These are phyloP conservation scores for Ophiodon elongatus DNA, from an alignment of 2,113 vertebrate species.

Conservation along the genomic window DNA sequence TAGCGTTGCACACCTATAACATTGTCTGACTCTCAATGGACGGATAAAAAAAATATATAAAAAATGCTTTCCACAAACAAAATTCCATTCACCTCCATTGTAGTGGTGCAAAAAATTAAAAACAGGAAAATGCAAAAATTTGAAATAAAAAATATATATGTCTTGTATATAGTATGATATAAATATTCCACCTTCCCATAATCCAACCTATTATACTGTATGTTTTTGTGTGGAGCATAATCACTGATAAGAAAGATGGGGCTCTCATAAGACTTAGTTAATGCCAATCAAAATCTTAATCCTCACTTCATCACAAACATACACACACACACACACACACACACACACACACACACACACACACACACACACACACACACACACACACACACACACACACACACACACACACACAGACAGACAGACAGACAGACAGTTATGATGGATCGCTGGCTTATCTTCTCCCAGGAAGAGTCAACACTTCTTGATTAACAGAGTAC, in stretches of 20 bases:
- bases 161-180: not conserved
- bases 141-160: not conserved
- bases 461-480: conserved; percentile 59
- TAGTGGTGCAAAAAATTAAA: not conserved
- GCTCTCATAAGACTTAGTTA: not conserved
- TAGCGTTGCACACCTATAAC: not conserved
- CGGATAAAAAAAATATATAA: not conserved
- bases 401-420: not conserved
- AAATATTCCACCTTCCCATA: not conserved
- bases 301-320: not conserved
- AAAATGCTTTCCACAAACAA: not conserved
- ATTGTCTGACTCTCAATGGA: not conserved
- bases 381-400: not conserved
- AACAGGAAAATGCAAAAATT: not conserved
- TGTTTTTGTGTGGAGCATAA: not conserved
- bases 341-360: not conserved
- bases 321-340: not conserved
- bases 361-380: not conserved
- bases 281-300: too few relatives aligned
- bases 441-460: conserved; percentile 49
- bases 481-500: conserved; percentile 65
- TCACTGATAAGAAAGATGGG: not conserved
- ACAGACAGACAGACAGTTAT: conserved; percentile 23
- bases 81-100: not conserved
- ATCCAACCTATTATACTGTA: not conserved